phyloP scores from a whole-genome alignment of 2,113 vertebrate species.

The Phyllopteryx taeniolatus region DNA sequence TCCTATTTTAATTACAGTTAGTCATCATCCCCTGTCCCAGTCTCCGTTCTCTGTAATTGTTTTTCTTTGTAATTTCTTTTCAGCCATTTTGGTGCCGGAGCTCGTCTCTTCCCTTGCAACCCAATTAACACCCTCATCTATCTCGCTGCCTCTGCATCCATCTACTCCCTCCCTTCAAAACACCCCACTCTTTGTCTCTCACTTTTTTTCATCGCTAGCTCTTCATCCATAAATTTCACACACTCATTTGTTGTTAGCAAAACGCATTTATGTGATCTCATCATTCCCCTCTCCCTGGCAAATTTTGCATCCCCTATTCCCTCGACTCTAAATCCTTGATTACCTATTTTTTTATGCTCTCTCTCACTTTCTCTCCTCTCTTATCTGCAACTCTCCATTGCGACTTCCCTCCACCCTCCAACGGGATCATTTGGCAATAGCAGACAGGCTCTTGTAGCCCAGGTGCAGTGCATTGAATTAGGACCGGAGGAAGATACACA shows the following conservation, averaged over 20 bases:
- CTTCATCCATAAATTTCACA: constrained; percentile 18
- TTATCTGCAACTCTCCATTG: constrained; percentile 19
- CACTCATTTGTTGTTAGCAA: constrained; percentile 27
- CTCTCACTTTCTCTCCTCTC: neutral
- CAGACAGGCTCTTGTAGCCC: constrained; percentile 36
- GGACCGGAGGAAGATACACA: constrained; percentile 25
- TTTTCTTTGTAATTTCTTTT: constrained; percentile 13
- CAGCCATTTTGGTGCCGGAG: constrained; percentile 18
- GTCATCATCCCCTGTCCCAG: neutral
- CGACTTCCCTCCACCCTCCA: constrained; percentile 6
- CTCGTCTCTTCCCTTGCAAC: constrained; percentile 17
- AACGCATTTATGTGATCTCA: constrained; percentile 5
- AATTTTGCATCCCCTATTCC: constrained; percentile 20
- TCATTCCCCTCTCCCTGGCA: constrained; percentile 4
- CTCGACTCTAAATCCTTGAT: constrained; percentile 17
- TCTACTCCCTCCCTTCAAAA: constrained; percentile 27
- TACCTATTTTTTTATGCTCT: neutral
- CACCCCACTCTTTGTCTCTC: constrained; percentile 10
- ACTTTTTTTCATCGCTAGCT: neutral
- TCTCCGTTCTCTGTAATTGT: neutral
- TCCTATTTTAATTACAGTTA: constrained; percentile 13
- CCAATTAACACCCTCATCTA: constrained; percentile 40
- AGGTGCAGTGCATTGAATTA: constrained; percentile 46
- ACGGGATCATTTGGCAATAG: constrained; percentile 43
- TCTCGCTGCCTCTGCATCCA: constrained; percentile 35